phyloP scores from a whole-genome alignment of 2,888 invertebrate species.

The Oeneis ivallda region DNA sequence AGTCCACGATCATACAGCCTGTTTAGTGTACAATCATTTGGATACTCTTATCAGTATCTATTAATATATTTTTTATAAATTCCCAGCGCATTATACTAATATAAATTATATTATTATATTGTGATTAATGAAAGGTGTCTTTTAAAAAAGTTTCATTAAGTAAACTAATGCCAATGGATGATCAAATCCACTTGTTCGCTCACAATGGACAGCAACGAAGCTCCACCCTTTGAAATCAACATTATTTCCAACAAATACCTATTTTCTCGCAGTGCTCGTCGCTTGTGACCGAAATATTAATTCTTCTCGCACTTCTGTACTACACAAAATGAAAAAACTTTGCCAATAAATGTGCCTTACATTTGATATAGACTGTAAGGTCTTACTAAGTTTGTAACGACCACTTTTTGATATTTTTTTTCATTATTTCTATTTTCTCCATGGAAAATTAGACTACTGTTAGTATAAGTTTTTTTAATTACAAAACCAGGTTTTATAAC shows the following conservation, averaged over 20 bases:
- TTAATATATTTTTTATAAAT: no score
- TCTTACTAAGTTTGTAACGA: not conserved
- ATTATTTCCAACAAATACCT: conserved; percentile 4
- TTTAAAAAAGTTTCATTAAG: not conserved
- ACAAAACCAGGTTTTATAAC: no score
- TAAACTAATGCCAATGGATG: conserved; percentile 8
- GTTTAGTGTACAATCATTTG: no score
- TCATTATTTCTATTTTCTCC: no score
- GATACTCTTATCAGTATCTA: no score
- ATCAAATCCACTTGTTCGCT: conserved; percentile 22
- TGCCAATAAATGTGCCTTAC: conserved; percentile 3
- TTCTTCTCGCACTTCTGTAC: conserved; percentile 7
- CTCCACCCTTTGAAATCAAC: conserved; percentile 11
- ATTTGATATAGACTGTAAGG: not conserved
- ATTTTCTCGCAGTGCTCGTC: not conserved
- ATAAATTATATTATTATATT: no score
- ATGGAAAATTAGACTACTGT: no score
- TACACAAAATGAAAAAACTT: conserved; percentile 14
- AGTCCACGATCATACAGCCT: no score
- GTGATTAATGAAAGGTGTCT: not conserved
- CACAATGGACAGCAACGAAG: conserved; percentile 18
- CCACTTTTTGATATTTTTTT: not conserved
- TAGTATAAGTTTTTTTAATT: no score
- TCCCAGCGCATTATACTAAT: no score
- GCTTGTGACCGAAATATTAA: conserved; percentile 12